These are phyloP conservation scores for Jordanella pulchra DNA, from an alignment of 2,797 vertebrate genomes.

Conservation along the genomic window DNA sequence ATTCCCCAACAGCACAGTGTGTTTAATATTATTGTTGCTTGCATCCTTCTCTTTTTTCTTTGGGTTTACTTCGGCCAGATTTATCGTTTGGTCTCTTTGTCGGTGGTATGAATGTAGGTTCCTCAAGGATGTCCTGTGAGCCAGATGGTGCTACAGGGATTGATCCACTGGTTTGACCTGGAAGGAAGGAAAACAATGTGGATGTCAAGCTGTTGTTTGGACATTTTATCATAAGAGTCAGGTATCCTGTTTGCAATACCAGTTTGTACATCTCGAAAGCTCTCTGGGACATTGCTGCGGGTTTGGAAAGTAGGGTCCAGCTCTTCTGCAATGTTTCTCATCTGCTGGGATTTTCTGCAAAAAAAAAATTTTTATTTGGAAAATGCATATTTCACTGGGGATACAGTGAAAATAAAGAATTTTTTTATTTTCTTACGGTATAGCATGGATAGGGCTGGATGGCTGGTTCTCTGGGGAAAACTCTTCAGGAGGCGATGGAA, in stretches of 20 bases:
- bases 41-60: conserved; percentile 85
- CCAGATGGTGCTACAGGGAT: conserved; percentile 47
- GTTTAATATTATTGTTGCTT: conserved; percentile 80
- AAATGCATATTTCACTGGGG: not conserved
- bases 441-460: conserved; percentile 54
- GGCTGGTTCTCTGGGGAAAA: conserved; percentile 71
- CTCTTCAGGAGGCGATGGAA: conserved; percentile 75
- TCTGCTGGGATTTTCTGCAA: conserved; percentile 66
- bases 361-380: not conserved
- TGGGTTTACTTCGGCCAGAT: conserved; percentile 73
- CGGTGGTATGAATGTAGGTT: conserved; percentile 80
- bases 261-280: conserved; percentile 29
- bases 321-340: conserved; percentile 81
- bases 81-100: conserved; percentile 82
- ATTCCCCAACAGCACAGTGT: conserved; percentile 1
- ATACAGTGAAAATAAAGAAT: not conserved
- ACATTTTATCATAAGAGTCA: not conserved
- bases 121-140: conserved; percentile 70
- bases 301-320: conserved; percentile 82
- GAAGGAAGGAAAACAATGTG: conserved; percentile 2
- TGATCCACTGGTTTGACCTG: conserved; percentile 49
- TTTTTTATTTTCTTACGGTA: conserved; percentile 52
- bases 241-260: conserved; percentile 48
- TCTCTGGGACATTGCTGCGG: conserved; percentile 50
- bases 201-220: conserved; percentile 12